Percentiles rank a stretch among this genome's conserved stretches.
Conservation (phyloP, 2,888 invertebrate genomes). For the Glaucopsyche alexis region DNA sequence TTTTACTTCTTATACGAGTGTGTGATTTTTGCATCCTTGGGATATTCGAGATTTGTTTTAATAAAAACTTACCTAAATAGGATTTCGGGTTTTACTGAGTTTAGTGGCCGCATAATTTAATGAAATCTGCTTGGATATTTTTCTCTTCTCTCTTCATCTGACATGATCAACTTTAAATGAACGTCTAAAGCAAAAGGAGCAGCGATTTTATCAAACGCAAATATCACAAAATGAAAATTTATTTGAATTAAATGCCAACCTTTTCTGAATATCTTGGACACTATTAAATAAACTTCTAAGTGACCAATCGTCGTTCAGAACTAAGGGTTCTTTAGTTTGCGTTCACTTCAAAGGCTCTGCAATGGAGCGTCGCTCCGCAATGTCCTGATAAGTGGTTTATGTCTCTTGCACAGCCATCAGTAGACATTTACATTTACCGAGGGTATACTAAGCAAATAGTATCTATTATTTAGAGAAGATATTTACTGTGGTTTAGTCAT, state of each 20-base stretch:
- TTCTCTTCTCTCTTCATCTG: too few species aligned
- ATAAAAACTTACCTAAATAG: background rate
- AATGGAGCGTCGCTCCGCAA: background rate
- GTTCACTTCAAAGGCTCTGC: slow-evolving; percentile 17
- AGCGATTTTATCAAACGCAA: too few species aligned
- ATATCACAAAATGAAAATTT: background rate
- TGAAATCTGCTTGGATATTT: background rate
- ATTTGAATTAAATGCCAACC: background rate
- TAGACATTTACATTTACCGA: background rate
- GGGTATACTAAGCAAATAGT: background rate
- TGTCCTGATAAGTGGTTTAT: slow-evolving; percentile 7
- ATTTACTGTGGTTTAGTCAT: too few species aligned
- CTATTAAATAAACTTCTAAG: slow-evolving; percentile 16
- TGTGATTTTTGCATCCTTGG: background rate
- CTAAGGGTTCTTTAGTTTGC: background rate
- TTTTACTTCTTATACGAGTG: background rate
- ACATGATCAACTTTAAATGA: too few species aligned
- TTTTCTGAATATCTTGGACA: background rate
- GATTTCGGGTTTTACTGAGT: background rate
- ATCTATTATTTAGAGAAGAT: background rate
- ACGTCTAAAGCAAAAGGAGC: too few species aligned
- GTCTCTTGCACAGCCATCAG: background rate
- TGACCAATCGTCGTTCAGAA: background rate
- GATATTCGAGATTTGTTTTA: background rate
- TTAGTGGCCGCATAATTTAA: background rate